Base-by-base conservation (phyloP, 2,797 vertebrate genomes). In the Sebastes hubbsi region DNA sequence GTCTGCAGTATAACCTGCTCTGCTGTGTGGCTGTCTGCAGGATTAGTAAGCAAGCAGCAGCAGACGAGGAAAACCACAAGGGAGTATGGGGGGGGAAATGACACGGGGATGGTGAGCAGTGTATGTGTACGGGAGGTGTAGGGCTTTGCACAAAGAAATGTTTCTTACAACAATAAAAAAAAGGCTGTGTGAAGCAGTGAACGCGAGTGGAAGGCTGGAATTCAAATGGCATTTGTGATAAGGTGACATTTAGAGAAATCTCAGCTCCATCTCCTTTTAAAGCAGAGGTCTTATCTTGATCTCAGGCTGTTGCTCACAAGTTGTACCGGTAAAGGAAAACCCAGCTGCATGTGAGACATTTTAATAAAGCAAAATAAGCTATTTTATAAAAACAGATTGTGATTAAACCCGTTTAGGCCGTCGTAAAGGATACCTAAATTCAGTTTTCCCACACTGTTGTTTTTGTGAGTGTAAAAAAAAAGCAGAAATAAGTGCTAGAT, bases 211-310 rank as follows among this genome's bases (percentile, higher is more conserved):
- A 74, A 66, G 46, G 69, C 46, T 75, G 77, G 60, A 70, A 86
- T 85, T 87, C 38, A 86, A 93, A 91, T 91, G 87, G 77, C 78
- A 88, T 89, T 91, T 90, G 61, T 73, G 83, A 91, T 90, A 90
- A 84, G 85, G 78, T 93, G 94, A 94, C 92, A 94, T 95, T 95
- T 95, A 81, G 60, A 90, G 59, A 85, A 84, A 89, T 89, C 83
- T 85, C 77, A 62, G 36, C 67, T 91, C 85, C 61, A 91, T 91
- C 90, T 85, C 67, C 56, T 77, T 77, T 88, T 38, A 88, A 86
- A 4, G 34, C 30, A 85, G 89, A 89, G 72, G 77, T 91, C 84
- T 88, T 81, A 71, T 88, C 82, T 75, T 76, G 62, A 88, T 82
- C 30, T 20, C 9, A 34, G 65, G 60, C 64, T 72, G 66, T 67